Base-by-base conservation (phyloP, 1,140 invertebrate genomes). In the Lasaia peninsularis region DNA sequence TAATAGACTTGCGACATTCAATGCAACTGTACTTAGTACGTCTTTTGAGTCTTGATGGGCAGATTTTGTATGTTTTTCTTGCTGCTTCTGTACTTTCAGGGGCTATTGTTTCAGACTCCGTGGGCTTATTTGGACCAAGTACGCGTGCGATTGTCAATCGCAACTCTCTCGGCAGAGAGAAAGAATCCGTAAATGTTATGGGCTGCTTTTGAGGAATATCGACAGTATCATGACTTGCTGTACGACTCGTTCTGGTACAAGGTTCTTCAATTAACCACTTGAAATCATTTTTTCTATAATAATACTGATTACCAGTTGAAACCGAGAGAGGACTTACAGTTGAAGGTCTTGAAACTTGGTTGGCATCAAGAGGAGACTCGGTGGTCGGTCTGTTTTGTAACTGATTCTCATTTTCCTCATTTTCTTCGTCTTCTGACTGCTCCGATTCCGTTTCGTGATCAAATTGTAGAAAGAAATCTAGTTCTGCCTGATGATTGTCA, bases 401-500 rank as follows among this genome's bases (percentile, higher is more conserved):
- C 62, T 34, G 53, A 48, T 56, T 57, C 51, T 65, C 21, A 53
- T 58, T 62, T 58, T 57, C 56, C 55, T 62, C 48, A 53, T 54
- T 51, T 58, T 54, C 35, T 57, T 58, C 55, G 18, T 58, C 56
- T 53, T 58, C 56, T 49, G 56, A 57, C 52, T 61, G 56, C 40
- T 58, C 31, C 28, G 56, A 62, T 49, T 57, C 56, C 51, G 56
- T 58, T 48, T 62, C 56, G 44, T 62, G 50, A 58, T 58, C 37
- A 54, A 28, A 49, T 34, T 58, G 51, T 58, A 53, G 54, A 51
- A 58, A 55, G 28, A 63, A 58, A 56, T 63, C 56, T 58, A 40
- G 56, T 53, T 62, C 56, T 59, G 60, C 56, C 56, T 62, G 56
- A 56, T 66, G 59, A 57, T 62, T 56, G 53, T 66, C 63, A 58